Evolutionary conservation across 23 tunicate genomes (phyloP), one percentile per base, ranked within the genome.

Genomic region (Oikopleura dioica): DNA sequence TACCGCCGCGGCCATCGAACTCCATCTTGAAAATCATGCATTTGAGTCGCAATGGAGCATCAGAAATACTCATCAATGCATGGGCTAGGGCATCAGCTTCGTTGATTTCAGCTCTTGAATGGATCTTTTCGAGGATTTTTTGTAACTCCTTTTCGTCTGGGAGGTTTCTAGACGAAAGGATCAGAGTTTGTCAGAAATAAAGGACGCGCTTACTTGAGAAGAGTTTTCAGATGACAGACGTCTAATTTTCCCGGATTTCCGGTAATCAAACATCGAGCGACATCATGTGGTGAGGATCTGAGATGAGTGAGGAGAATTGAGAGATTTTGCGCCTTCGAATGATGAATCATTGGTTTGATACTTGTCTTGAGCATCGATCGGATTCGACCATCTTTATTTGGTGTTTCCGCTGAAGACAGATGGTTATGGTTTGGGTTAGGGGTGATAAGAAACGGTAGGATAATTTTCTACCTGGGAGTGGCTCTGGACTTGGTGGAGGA

Each of bases 351-450:
- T 31, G 72, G 72, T 31, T 12, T 21, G 29, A 63, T 63, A 12
- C 26, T 63, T 28, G 72, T 63, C 33, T 63, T 63, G 33, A 63
- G 2, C 2, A 31, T 63, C 2, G 4, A 2, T 28, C 33, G 30
- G 72, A 63, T 63, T 63, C 26, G 16, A 2, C 72, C 72, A n/a
- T n/a, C n/a, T n/a, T n/a, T n/a, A 16, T 63, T 28, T 5, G 33
- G 33, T 63, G 16, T 63, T 28, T 12, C 26, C 5, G 72, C 30
- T 28, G 72, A 31, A 63, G 72, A 31, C 26, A 16, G 26, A 23
- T 24, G 72, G 72, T 63, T 63, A 23, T 4, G 72, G 72, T 28
- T 63, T 31, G 72, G 72, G 72, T 63, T 63, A 23, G 2, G 72
- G 72, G 16, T 16, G 30, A 63, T 63, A 31, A 63, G 26, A 63